Evolutionary conservation across 2,113 vertebrate genomes (phyloP).

Genomic region (Chloropsis hardwickii): DNA sequence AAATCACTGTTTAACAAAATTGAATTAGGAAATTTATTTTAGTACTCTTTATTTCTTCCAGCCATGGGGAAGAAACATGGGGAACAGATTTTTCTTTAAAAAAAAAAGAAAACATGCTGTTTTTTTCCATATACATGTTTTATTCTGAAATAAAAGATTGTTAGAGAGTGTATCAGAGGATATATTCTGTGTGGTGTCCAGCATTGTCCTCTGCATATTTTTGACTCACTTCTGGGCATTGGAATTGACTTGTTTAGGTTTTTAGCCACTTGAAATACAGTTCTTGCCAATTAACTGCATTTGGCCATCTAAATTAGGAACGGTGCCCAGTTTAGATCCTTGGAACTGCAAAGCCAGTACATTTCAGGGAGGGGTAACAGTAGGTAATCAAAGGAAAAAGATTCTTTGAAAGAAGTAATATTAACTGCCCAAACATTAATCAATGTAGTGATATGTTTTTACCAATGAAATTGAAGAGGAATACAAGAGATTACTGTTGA

Average conservation of each 20-base stretch:
- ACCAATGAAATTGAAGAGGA: neutral
- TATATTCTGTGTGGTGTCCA: neutral
- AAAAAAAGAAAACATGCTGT: neutral
- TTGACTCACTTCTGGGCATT: neutral
- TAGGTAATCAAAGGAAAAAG: neutral
- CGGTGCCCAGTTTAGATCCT: neutral
- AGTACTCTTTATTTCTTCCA: neutral
- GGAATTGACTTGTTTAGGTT: neutral
- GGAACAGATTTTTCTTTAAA: neutral
- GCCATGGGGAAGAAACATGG: neutral
- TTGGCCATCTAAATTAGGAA: neutral
- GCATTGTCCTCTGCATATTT: neutral
- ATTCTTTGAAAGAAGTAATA: neutral
- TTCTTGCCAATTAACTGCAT: neutral
- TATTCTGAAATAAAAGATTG: neutral
- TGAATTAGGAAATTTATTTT: neutral
- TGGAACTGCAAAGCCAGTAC: neutral
- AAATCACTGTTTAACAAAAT: neutral
- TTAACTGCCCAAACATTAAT: neutral
- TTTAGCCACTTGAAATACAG: neutral
- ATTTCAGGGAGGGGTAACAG: neutral
- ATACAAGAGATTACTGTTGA: neutral
- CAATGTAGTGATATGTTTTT: neutral
- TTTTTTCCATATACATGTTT: neutral
- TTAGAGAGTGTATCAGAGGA: neutral